Base-by-base conservation (phyloP, 2,113 vertebrate genomes). In the Anseranas semipalmata region DNA sequence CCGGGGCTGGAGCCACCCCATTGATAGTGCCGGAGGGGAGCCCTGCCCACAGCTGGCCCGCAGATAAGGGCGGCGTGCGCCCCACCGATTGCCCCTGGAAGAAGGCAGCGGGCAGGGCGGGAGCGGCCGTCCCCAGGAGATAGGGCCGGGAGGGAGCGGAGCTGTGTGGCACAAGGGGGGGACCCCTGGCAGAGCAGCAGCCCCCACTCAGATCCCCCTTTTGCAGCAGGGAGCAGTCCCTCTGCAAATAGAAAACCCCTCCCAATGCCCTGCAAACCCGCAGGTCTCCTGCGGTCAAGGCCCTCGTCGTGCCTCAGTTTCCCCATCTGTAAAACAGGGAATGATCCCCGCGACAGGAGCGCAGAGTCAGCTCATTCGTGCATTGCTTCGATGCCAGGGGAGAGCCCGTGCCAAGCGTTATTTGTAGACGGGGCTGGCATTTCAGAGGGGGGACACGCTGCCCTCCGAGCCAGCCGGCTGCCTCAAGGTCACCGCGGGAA, bases 11-110 rank as follows among this genome's bases (percentile, higher is more conserved):
- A 85, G 28, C 75, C 1, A 0, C 37, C 32, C 37, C 3, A 2
- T 46, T 45, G 95, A 97, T 92, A 96, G n/a, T 60, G 55, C 20
- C 3, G 21, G 35, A 33, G 59, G 12, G n/a, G 66, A 86, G 90
- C 80, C 77, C 92, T 79, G 68, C 89, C 96, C 53, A 1, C 0
- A 0, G 66, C 90, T 84, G 93, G 88, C 62, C 37, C 0, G 0
- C 30, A 4, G 95, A 95, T 96, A 96, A 86, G 9, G 25, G 18
- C 65, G 9, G 1, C 28, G 53, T 96, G 96, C 18, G 78, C 66
- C 74, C 41, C 73, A 25, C 21, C 1, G 96, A 96, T 96, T 87
- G 73, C 48, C 39, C 67, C 1, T 12, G 0, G 37, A 30, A 80
- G 37, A 22, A 80, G 80, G 65, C 41, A 46, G 63, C 68, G 1